phyloP scores from a whole-genome alignment of 2,888 invertebrate genomes.

The Gymnoscelis rufifasciata region DNA sequence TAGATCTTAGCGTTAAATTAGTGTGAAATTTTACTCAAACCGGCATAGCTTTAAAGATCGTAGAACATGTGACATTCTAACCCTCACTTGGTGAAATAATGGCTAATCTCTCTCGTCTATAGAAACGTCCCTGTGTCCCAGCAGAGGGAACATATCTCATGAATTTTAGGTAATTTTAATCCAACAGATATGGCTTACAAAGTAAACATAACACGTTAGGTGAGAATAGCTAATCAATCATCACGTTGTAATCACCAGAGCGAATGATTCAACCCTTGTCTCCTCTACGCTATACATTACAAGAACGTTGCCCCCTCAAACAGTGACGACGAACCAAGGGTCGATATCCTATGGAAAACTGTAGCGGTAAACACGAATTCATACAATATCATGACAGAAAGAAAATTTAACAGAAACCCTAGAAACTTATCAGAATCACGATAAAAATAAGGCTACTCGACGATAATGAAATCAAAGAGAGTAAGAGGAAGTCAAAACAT shows the following conservation, averaged over 20 bases:
- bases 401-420: not conserved
- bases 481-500: not conserved
- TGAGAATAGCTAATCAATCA: not conserved
- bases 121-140: too few relatives aligned
- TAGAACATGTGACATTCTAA: too few relatives aligned
- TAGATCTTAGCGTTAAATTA: too few relatives aligned
- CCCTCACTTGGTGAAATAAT: too few relatives aligned
- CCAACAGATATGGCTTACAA: too few relatives aligned
- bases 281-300: constrained; percentile 14
- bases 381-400: not conserved
- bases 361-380: constrained; percentile 28
- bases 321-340: constrained; percentile 22
- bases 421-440: not conserved
- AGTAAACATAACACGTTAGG: not conserved
- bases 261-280: constrained; percentile 11
- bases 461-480: not conserved
- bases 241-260: not conserved
- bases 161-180: too few relatives aligned
- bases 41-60: too few relatives aligned
- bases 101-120: too few relatives aligned
- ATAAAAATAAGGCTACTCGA: not conserved
- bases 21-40: too few relatives aligned
- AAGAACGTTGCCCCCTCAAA: constrained; percentile 18
- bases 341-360: constrained; percentile 26
- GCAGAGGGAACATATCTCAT: too few relatives aligned